phyloP scores from a whole-genome alignment of 2,888 invertebrate genomes.

The Meiosimyza decipiens region DNA sequence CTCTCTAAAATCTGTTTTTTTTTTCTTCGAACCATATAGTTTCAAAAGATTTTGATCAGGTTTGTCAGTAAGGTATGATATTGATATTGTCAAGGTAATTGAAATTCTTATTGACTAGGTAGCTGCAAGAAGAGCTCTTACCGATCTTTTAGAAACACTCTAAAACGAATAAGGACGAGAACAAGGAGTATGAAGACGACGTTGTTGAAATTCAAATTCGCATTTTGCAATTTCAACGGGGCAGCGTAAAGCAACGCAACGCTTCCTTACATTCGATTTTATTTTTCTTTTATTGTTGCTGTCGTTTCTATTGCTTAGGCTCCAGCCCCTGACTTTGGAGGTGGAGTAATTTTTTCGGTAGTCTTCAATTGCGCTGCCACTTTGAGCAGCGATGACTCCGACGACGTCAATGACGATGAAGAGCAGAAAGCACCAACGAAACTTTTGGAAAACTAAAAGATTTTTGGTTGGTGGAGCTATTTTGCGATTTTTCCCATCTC shows the following conservation, averaged over 20 bases:
- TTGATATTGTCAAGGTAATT: no score
- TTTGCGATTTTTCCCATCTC: constrained; percentile 45
- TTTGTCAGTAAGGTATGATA: no score
- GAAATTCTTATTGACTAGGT: background rate
- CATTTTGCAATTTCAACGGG: constrained; percentile 29
- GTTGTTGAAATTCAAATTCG: constrained; percentile 51
- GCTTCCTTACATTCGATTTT: background rate
- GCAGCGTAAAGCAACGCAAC: background rate
- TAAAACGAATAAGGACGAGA: no score
- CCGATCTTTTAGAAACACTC: no score
- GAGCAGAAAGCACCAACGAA: constrained; percentile 54
- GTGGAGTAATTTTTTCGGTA: constrained; percentile 38
- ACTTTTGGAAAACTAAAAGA: constrained; percentile 59
- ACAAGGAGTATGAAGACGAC: constrained; percentile 20
- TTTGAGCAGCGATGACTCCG: background rate
- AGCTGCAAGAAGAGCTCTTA: background rate
- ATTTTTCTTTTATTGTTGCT: background rate
- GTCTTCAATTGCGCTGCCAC: constrained; percentile 25
- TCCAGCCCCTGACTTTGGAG: background rate
- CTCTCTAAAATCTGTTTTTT: no score
- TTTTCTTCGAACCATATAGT: no score
- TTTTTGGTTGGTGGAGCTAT: constrained; percentile 61
- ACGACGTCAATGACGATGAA: background rate
- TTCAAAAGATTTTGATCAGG: no score
- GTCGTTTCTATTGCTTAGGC: constrained; percentile 38